phyloP scores from a whole-genome alignment of 2,888 invertebrate species.

The Callinectes sapidus region DNA sequence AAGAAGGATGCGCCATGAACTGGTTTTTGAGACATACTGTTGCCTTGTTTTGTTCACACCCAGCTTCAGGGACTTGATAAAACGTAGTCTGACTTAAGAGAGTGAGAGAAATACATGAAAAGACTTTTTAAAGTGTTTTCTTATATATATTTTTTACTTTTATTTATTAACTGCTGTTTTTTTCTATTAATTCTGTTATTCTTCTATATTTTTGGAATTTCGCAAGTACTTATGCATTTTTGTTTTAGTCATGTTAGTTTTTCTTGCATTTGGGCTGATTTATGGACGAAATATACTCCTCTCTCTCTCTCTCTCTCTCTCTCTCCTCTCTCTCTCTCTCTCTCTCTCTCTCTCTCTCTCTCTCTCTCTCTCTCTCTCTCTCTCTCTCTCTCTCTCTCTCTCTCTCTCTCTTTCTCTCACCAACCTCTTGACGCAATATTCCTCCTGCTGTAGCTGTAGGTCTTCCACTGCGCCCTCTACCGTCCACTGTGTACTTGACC shows the following conservation, averaged over 20 bases:
- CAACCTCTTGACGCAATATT: conserved; percentile 34
- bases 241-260: background rate
- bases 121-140: too few species aligned
- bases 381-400: background rate
- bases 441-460: background rate
- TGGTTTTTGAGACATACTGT: too few species aligned
- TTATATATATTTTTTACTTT: too few species aligned
- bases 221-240: background rate
- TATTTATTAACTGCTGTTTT: background rate
- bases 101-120: too few species aligned
- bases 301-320: background rate
- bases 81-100: too few species aligned
- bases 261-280: too few species aligned
- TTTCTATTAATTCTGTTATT: background rate
- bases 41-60: too few species aligned
- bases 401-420: background rate
- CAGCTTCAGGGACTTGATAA: too few species aligned
- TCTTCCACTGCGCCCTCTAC: background rate
- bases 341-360: background rate
- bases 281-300: too few species aligned
- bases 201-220: background rate
- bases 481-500: conserved; percentile 4
- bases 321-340: background rate
- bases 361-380: conserved; percentile 1
- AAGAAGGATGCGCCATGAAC: too few species aligned